Evolutionary conservation across 2,113 vertebrate species (phyloP), one percentile per base, ranked within the genome.

Genomic region (Trinectes maculatus): DNA sequence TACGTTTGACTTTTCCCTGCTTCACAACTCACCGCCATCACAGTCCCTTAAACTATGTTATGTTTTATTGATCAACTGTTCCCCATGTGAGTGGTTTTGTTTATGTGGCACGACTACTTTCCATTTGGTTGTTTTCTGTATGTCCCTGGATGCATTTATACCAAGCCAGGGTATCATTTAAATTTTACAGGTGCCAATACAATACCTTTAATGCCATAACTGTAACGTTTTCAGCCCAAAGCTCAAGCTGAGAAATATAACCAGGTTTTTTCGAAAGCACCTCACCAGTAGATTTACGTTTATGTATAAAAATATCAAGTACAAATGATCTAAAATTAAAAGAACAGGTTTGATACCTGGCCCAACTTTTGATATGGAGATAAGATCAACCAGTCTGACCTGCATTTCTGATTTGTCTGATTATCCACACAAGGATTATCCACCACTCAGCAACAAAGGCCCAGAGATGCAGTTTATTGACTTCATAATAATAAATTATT

Each of bases 371-470:
- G 6, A 51, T 8, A 37, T 31, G 42, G 28, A 48, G 10, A 46
- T 1, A 24, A 33, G 54, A 48, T 28, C 19, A 44, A 53, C 56
- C 52, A 51, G 5, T 2, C 16, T 48, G 19, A 19, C 42, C 22
- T 6, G 22, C 12, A 24, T 22, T 6, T 55, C 24, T 34, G 21
- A 46, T 39, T 40, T 36, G 22, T 15, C 26, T 40, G 25, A 62
- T 51, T 75, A 55, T 44, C 47, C 61, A 53, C 65, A 33, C 44
- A 57, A 68, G n/a, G n/a, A n/a, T n/a, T n/a, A n/a, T n/a, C n/a
- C 36, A 48, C 33, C 18, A 34, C 47, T 55, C 34, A 34, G 21
- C 56, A 67, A 56, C 40, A 71, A 42, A 39, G 19, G 15, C 25
- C 26, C 3, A 48, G 26, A 22, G 31, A 43, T 36, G 9, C 21